phyloP scores from a whole-genome alignment of 2,888 invertebrate species.

The Aphidius colemani region DNA sequence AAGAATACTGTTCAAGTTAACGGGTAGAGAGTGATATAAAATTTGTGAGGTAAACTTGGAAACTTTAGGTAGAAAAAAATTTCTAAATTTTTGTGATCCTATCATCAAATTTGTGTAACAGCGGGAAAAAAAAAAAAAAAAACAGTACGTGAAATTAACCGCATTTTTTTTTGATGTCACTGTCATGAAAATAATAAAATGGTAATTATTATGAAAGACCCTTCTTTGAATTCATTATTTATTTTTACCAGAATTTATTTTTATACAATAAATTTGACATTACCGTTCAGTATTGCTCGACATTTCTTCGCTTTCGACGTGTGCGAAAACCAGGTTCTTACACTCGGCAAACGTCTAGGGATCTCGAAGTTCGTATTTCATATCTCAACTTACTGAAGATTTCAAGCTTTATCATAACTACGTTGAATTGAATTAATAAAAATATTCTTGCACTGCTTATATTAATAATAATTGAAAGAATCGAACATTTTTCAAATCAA shows the following conservation, averaged over 20 bases:
- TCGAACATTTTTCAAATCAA: conserved; percentile 39
- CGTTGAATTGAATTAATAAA: conserved; percentile 25
- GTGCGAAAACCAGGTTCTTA: conserved; percentile 46
- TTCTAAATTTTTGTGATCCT: not conserved
- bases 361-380: conserved; percentile 53
- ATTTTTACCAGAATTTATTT: conserved; percentile 3
- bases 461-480: conserved; percentile 17
- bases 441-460: conserved; percentile 20
- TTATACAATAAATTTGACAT: not conserved
- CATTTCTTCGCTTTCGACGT: conserved; percentile 7
- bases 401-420: conserved; percentile 9
- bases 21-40: conserved; percentile 63
- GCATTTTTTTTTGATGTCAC: no score
- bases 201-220: no score
- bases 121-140: no score
- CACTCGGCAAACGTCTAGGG: conserved; percentile 50
- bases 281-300: no score
- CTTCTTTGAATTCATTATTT: not conserved
- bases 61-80: no score
- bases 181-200: no score
- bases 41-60: no score
- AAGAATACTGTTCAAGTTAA: conserved; percentile 56
- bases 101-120: no score
- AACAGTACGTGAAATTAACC: no score
- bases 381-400: conserved; percentile 16